These are phyloP conservation scores for Beris morrisii DNA, from an alignment of 2,888 invertebrate species.

Conservation along the genomic window DNA sequence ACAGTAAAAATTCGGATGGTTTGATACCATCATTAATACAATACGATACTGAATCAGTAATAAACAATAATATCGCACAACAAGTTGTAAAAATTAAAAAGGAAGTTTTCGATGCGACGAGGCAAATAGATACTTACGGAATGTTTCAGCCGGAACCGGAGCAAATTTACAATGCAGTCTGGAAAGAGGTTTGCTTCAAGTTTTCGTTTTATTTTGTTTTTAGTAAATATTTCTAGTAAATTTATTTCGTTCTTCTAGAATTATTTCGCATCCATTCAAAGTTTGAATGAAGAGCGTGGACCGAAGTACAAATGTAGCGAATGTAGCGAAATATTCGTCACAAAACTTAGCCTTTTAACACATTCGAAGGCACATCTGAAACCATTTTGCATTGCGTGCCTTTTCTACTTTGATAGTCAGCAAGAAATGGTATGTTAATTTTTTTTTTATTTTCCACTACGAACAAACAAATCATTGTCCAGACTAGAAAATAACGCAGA, in stretches of 20 bases:
- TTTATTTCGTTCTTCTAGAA: slow-evolving; percentile 11
- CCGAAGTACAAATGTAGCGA: slow-evolving; percentile 16
- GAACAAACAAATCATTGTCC: too few relatives aligned
- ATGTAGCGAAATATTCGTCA: slow-evolving; percentile 8
- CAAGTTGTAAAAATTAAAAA: not conserved
- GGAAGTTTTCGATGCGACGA: not conserved
- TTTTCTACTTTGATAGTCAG: slow-evolving; percentile 12
- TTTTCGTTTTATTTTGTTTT: not conserved
- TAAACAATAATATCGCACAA: not conserved
- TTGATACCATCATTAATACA: too few relatives aligned
- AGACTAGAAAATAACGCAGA: too few relatives aligned
- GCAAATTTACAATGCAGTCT: slow-evolving; percentile 11
- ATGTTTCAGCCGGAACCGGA: not conserved
- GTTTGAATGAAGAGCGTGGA: slow-evolving; percentile 11
- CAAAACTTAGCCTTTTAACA: slow-evolving; percentile 17
- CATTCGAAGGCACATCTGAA: slow-evolving; percentile 17
- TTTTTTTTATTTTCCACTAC: not conserved
- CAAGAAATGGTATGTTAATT: slow-evolving; percentile 9
- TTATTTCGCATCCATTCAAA: not conserved
- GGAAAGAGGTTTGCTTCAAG: slow-evolving; percentile 12
- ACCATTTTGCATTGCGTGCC: slow-evolving; percentile 13
- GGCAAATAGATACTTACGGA: not conserved
- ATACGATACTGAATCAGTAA: too few relatives aligned
- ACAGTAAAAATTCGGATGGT: too few relatives aligned
- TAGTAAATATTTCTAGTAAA: not conserved